These are phyloP conservation scores for Alfaro cultratus DNA, from an alignment of 2,797 vertebrate genomes.

Conservation along the genomic window DNA sequence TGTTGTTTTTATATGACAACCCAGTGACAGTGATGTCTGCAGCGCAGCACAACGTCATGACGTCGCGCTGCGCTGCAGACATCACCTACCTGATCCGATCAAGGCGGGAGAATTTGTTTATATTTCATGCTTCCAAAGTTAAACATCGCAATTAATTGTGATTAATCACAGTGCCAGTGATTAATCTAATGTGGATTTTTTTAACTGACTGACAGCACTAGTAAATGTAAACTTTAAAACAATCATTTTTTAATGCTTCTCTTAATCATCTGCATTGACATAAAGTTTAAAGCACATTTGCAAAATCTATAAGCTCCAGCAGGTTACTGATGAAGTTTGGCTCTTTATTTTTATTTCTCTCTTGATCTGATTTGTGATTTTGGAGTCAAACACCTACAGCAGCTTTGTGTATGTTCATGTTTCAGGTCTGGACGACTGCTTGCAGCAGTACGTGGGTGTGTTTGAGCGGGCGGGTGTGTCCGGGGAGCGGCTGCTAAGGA, in stretches of 20 bases:
- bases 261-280: not conserved
- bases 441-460: conserved; percentile 97
- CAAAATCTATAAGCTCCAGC: not conserved
- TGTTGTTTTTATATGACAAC: too few relatives aligned
- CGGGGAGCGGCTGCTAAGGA: conserved; percentile 93
- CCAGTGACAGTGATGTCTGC: too few relatives aligned
- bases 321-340: too few relatives aligned
- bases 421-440: conserved; percentile 94
- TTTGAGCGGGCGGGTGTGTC: conserved; percentile 95
- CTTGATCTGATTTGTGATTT: not conserved
- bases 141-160: too few relatives aligned
- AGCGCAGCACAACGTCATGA: too few relatives aligned
- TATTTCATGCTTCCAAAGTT: too few relatives aligned
- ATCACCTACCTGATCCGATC: too few relatives aligned
- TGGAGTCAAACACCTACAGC: not conserved
- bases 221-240: not conserved
- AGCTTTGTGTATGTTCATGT: conserved; percentile 3
- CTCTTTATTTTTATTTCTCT: not conserved
- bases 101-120: too few relatives aligned
- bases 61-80: too few relatives aligned
- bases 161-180: too few relatives aligned
- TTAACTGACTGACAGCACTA: not conserved
- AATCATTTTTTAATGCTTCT: not conserved
- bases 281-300: not conserved
- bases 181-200: too few relatives aligned